Conservation (phyloP, 2,797 vertebrate genomes). For the Eulemur mongoz region DNA sequence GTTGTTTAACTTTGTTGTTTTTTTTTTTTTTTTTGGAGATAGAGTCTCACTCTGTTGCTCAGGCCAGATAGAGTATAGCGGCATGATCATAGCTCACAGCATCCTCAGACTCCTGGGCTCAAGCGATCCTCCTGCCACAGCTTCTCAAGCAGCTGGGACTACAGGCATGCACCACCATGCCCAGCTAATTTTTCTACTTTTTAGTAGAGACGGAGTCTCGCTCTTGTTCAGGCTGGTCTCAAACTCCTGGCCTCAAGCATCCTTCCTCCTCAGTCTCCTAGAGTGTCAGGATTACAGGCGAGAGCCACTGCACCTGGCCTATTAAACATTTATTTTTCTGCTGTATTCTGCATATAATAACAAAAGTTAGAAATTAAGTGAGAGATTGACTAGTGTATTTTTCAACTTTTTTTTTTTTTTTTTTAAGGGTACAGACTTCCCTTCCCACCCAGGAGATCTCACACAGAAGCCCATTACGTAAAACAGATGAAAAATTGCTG, state of each 20-base stretch:
- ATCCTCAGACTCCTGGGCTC: not conserved
- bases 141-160: not conserved
- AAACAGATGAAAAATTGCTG: not conserved
- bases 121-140: not conserved
- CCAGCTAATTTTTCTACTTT: too few relatives aligned
- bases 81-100: not conserved
- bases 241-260: too few relatives aligned
- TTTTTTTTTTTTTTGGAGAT: not conserved
- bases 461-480: not conserved
- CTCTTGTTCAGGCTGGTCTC: too few relatives aligned
- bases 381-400: not conserved
- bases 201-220: too few relatives aligned
- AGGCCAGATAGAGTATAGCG: too few relatives aligned
- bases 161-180: too few relatives aligned
- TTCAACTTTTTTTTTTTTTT: not conserved
- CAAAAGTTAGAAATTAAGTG: not conserved
- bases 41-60: not conserved
- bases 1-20: not conserved
- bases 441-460: not conserved
- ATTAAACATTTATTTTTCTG: constrained; percentile 7
- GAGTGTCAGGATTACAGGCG: too few relatives aligned
- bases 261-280: too few relatives aligned
- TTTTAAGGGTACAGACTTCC: not conserved
- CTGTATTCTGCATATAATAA: not conserved
- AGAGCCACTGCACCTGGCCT: too few relatives aligned